Conservation (phyloP, 2,888 invertebrate genomes). For the Nowickia ferox region DNA sequence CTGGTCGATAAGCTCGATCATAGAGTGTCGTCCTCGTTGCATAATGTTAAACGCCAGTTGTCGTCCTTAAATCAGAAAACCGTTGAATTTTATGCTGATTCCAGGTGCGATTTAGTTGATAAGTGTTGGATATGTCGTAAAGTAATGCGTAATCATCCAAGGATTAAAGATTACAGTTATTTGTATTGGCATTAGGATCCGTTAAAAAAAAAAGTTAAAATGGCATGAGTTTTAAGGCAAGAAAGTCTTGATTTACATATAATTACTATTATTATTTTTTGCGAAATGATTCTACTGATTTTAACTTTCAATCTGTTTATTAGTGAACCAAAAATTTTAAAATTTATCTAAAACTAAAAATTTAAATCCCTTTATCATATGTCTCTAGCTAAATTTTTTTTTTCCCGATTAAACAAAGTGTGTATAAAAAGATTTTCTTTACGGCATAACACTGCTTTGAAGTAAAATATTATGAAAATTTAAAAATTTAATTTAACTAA, state of each 20-base stretch:
- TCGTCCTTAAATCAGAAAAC: conserved; percentile 81
- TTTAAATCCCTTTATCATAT: too few species aligned
- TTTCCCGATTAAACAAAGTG: neutral
- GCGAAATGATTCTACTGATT: neutral
- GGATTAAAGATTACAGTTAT: conserved; percentile 80
- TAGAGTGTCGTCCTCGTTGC: conserved; percentile 82
- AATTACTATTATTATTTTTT: too few species aligned
- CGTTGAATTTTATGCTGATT: conserved; percentile 82
- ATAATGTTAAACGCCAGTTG: conserved; percentile 82
- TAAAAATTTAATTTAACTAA: neutral
- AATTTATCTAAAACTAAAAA: neutral
- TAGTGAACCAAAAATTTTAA: neutral
- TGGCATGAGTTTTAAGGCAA: conserved; percentile 24
- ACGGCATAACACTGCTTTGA: neutral
- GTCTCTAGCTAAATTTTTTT: too few species aligned
- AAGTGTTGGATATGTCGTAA: conserved; percentile 83
- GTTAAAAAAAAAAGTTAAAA: neutral
- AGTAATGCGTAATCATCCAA: conserved; percentile 81
- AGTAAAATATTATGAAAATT: neutral
- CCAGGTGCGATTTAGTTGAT: conserved; percentile 82
- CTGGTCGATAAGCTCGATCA: conserved; percentile 82
- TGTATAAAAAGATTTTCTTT: neutral
- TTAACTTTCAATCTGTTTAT: neutral
- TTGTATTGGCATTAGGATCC: conserved; percentile 72
- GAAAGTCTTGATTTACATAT: neutral